Evolutionary conservation across 2,888 invertebrate genomes (phyloP), one percentile per base, ranked within the genome.

Genomic region (Smittia sp.): DNA sequence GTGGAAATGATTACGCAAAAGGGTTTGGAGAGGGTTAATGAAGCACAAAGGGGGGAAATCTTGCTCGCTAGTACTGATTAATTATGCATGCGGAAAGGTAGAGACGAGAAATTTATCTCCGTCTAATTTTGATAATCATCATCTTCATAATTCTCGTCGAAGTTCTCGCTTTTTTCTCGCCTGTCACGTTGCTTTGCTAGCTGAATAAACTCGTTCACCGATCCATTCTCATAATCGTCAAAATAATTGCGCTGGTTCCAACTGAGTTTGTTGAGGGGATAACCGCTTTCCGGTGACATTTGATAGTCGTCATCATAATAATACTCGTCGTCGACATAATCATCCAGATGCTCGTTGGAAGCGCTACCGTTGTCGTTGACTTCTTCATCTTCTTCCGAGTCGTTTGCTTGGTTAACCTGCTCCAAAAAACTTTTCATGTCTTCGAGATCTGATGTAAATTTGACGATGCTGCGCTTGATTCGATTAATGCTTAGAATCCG

Each of bases 191-290:
- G 73, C 41, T 27, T 46, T n/a, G 73, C 73, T 15, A 63, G 11
- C 18, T 65, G 20, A 65, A 73, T 73, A 41, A 73, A 73, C 63
- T 73, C 73, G 39, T 65, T 65, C 11, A 73, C 65, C 11, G 73
- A 73, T 1, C 73, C 73, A n/a, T 73, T 38, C 27, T 73, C 73
- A 52, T 73, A 73, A 27, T 73, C 72, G 27, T 72, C 62, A 24
- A 22, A 39, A 4, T n/a, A 39, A 27, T 32, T 52, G 39, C 58
- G 69, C 4, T 20, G 13, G 46, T 39, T 18, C 39, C 67, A 39
- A 6, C 11, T 27, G 24, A 25, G 25, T n/a, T 25, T n/a, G 25
- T 13, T 66, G 2, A 18, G 3, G 18, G 27, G n/a, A 54, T 24
- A 11, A 20, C 22, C 52, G 24, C 13, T 46, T 20, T 46, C 68